phyloP scores from a whole-genome alignment of 2,113 vertebrate species.

The Ctenomys sociabilis region DNA sequence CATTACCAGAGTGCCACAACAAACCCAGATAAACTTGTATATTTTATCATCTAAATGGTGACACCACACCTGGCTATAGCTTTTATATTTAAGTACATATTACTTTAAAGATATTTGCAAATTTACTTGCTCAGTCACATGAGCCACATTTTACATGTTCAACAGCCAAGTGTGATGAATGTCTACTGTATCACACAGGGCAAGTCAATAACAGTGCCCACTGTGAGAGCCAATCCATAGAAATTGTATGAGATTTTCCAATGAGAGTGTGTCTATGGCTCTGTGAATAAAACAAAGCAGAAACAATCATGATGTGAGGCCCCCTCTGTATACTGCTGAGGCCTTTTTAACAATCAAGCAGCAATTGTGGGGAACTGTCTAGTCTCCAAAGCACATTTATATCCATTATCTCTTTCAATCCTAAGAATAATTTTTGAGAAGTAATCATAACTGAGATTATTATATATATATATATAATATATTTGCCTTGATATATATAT shows the following conservation, averaged over 20 bases:
- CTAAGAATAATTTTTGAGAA: not conserved
- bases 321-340: not conserved
- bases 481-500: no score
- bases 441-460: not conserved
- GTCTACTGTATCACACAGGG: not conserved
- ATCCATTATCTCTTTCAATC: conserved; percentile 32
- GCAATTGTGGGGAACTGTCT: not conserved
- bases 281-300: conserved; percentile 10
- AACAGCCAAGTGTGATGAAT: not conserved
- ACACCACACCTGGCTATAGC: not conserved
- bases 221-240: not conserved
- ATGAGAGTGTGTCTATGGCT: not conserved
- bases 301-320: not conserved
- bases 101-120: not conserved
- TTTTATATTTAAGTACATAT: conserved; percentile 39
- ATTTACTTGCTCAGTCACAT: not conserved
- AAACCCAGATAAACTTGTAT: not conserved
- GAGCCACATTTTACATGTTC: not conserved
- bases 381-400: conserved; percentile 42
- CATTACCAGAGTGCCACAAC: not conserved
- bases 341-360: conserved; percentile 27
- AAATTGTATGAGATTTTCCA: not conserved
- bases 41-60: conserved; percentile 35
- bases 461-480: no score
- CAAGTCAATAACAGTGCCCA: not conserved